Evolutionary conservation across 2,888 invertebrate genomes (phyloP), one percentile per base, ranked within the genome.

Genomic region (Steinernema scapterisci): DNA sequence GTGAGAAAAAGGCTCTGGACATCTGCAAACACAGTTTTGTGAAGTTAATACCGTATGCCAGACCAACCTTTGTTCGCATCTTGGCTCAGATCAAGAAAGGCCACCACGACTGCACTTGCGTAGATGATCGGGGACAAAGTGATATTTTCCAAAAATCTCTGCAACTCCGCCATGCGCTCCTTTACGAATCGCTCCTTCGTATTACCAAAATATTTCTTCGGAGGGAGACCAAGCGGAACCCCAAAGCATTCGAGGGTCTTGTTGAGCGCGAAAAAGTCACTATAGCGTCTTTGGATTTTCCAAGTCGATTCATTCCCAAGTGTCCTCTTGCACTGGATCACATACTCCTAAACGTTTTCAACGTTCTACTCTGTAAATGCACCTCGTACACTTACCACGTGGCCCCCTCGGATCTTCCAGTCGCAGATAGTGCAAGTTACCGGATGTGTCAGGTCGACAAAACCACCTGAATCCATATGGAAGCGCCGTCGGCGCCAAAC

Each of bases 131-230:
- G 78, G 46, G 81, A 78, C 21, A 73, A 38, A 1, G 77, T 46
- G 23, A 78, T 71, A 16, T 48, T 74, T 27, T 80, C 52, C 13
- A 78, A 54, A 71, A 81, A 78, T 3, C 71, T 52, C 75, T 80
- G 80, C 25, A 78, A 45, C 38, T 48, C 72, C 9, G 25, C 54
- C 46, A 78, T 73, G 9, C 78, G 70, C n/a, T 73, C 77, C 27
- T 72, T 45, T 11, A 78, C 38, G 52, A 78, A 80, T 0, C 38
- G 63, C 9, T 71, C 63, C 16, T 74, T 72, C 31, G 70, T 78
- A 31, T 74, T 79, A 5, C 78, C 78, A 31, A 80, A 78, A 21
- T 44, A 56, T 27, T 80, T 78, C 51, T 78, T 78, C n/a, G 76
- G 74, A n/a, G 79, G 79, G 5, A 78, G 70, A 13, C 52, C 72